These are phyloP conservation scores for Eristalinus sepulchralis DNA, from an alignment of 2,888 invertebrate species.

Conservation along the genomic window DNA sequence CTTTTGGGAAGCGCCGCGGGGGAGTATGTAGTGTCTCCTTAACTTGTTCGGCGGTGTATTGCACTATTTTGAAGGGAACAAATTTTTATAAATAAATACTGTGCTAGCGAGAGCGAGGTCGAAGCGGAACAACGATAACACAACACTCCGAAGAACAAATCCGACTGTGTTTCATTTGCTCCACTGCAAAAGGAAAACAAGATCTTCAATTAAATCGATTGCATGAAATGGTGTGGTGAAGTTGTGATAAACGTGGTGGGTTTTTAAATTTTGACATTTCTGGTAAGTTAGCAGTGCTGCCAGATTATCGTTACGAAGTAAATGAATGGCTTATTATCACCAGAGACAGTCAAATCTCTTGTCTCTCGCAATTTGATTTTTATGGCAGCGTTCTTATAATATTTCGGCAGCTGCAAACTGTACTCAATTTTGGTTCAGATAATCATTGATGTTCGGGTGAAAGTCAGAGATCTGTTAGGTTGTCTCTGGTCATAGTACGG, in stretches of 20 bases:
- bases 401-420: too few relatives aligned
- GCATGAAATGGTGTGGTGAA: neutral
- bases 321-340: too few relatives aligned
- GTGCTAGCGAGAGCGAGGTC: neutral
- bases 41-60: neutral
- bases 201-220: constrained; percentile 11
- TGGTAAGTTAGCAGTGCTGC: constrained; percentile 1
- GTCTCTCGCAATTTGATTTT: too few relatives aligned
- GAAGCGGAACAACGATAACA: neutral
- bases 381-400: too few relatives aligned
- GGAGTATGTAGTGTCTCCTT: neutral
- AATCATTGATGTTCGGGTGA: too few relatives aligned
- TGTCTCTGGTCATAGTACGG: too few relatives aligned
- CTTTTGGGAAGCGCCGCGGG: neutral
- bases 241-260: neutral
- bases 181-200: constrained; percentile 8
- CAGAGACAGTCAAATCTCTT: too few relatives aligned
- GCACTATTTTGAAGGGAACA: neutral
- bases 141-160: constrained; percentile 14
- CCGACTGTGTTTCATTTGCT: constrained; percentile 17
- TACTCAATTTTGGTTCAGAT: too few relatives aligned
- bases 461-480: too few relatives aligned
- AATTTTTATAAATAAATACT: constrained; percentile 8
- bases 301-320: neutral
- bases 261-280: neutral